phyloP scores from a whole-genome alignment of 37 sponge, comb jelly and placozoan species.

The Spongilla lacustris region DNA sequence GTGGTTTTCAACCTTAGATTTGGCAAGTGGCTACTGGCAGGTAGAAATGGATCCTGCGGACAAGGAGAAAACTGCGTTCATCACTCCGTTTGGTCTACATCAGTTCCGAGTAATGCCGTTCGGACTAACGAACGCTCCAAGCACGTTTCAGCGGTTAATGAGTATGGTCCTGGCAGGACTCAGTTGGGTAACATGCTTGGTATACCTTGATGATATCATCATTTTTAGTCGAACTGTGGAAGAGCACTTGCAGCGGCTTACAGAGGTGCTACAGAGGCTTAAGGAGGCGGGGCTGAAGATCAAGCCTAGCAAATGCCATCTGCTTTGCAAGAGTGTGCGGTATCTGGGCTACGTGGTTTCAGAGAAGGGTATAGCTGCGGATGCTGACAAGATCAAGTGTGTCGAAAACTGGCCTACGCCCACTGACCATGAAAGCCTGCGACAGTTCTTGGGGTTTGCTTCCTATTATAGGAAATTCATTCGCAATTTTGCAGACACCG shows the following conservation, averaged over 20 bases:
- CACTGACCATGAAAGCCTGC: neutral
- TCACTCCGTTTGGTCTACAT: conserved; percentile 24
- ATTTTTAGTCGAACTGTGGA: conserved; percentile 18
- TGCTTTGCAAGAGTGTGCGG: conserved; percentile 3
- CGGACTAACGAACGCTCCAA: conserved; percentile 45
- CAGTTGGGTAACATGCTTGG: conserved; percentile 24
- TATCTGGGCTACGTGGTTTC: conserved; percentile 42
- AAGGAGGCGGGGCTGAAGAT: conserved; percentile 28
- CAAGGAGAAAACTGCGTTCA: conserved; percentile 34
- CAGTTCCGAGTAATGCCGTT: conserved; percentile 49
- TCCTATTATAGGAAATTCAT: conserved; percentile 39
- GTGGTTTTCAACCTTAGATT: conserved; percentile 26
- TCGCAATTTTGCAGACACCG: conserved; percentile 21
- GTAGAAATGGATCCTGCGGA: conserved; percentile 22
- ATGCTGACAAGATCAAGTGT: conserved; percentile 14
- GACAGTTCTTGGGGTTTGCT: conserved; percentile 37
- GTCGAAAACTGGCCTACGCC: conserved; percentile 42
- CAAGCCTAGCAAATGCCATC: conserved; percentile 32
- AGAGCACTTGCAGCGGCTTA: conserved; percentile 16
- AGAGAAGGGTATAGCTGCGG: conserved; percentile 6
- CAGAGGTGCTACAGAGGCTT: conserved; percentile 13
- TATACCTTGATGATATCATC: conserved; percentile 49
- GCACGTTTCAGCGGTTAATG: conserved; percentile 47
- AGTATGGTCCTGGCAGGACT: conserved; percentile 21
- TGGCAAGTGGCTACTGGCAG: conserved; percentile 36